Evolutionary conservation across 2,797 vertebrate genomes (phyloP).

Genomic region (Sebastolobus altivelis): DNA sequence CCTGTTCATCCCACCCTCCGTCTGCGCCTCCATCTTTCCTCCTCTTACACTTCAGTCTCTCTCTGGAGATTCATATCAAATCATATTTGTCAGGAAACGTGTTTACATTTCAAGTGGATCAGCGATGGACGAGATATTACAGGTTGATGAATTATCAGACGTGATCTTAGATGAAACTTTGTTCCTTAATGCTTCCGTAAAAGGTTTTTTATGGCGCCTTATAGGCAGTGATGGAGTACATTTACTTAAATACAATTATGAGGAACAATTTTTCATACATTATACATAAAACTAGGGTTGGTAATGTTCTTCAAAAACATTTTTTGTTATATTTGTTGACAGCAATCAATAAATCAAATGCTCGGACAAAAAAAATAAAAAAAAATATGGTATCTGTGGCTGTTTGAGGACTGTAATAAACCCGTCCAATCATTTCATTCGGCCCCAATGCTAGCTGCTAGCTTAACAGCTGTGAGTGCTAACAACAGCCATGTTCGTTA

Average conservation of each 20-base stretch:
- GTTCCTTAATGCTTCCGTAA: background rate
- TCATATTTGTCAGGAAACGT: constrained; percentile 32
- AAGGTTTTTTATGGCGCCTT: background rate
- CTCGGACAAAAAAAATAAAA: background rate
- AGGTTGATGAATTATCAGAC: background rate
- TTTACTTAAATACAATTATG: background rate
- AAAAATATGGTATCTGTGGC: no score
- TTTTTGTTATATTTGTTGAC: background rate
- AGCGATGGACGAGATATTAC: background rate
- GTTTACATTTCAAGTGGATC: constrained; percentile 35
- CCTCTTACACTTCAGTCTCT: constrained; percentile 13
- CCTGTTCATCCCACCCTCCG: constrained; percentile 39
- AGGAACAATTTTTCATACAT: background rate
- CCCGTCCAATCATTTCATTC: no score
- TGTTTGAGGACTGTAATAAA: no score
- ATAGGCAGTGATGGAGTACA: background rate
- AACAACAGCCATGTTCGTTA: no score
- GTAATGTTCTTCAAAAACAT: background rate
- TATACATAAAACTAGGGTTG: background rate
- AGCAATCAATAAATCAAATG: background rate
- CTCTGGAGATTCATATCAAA: constrained; percentile 35
- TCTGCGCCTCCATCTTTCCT: constrained; percentile 38
- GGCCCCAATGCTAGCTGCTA: no score
- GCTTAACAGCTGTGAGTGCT: no score
- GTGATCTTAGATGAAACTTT: background rate